A percentile compares a stretch with the other conserved stretches of the same genome.
Evolutionary conservation across 2,113 vertebrate genomes (phyloP).

Genomic region (Chamaetylas fuelleborni): DNA sequence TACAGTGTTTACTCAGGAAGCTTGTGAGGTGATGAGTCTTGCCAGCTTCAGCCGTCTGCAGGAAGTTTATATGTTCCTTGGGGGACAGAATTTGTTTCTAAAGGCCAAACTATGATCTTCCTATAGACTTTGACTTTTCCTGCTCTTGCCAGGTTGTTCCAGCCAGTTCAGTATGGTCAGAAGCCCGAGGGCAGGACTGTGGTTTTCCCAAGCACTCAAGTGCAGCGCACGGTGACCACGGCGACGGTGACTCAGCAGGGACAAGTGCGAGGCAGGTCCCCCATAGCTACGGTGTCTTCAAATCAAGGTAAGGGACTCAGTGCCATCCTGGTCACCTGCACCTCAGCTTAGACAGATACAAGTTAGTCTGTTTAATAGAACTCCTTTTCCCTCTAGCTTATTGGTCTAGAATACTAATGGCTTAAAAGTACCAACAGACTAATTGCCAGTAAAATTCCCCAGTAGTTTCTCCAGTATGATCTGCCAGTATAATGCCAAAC

Average conservation of each 20-base stretch:
- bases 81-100: background rate
- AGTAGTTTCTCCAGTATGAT: background rate
- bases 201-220: slow-evolving; percentile 74
- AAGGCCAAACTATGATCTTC: background rate
- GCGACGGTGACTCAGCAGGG: slow-evolving; percentile 69
- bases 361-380: background rate
- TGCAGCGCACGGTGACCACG: slow-evolving; percentile 70
- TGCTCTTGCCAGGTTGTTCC: slow-evolving; percentile 80
- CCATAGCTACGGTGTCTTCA: slow-evolving; percentile 75
- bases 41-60: background rate
- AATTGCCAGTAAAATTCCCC: slow-evolving; percentile 19
- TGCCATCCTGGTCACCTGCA: background rate
- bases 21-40: background rate
- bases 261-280: slow-evolving; percentile 82
- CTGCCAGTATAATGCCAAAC: background rate
- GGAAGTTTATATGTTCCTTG: background rate
- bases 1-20: background rate
- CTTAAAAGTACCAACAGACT: slow-evolving; percentile 37
- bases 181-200: slow-evolving; percentile 89
- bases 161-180: slow-evolving; percentile 88
- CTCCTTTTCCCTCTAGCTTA: background rate
- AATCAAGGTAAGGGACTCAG: slow-evolving; percentile 78
- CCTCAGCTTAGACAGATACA: background rate
- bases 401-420: slow-evolving; percentile 47
- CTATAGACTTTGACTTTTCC: background rate